Conservation (phyloP, 2,797 vertebrate species). For the Oreochromis mossambicus region DNA sequence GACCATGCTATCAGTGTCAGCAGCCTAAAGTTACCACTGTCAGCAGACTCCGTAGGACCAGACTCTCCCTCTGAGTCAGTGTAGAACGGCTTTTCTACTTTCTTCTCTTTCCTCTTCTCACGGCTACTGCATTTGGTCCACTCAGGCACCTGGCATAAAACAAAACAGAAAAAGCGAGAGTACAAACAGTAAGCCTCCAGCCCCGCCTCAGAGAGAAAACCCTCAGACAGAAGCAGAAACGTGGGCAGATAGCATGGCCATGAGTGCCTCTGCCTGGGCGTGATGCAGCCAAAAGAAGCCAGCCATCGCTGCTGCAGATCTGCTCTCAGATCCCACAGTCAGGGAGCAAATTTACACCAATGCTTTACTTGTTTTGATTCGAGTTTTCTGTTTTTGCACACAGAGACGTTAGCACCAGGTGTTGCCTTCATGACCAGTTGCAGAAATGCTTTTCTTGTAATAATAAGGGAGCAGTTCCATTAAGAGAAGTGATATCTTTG, state of each 20-base stretch:
- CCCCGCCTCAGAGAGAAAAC: not conserved
- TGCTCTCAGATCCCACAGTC: constrained; percentile 36
- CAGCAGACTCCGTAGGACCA: constrained; percentile 93
- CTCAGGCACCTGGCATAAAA: constrained; percentile 86
- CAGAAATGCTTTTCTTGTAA: constrained; percentile 46
- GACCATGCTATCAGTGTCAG: not conserved
- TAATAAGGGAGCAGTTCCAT: constrained; percentile 56
- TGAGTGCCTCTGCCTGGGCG: constrained; percentile 71
- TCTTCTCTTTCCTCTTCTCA: constrained; percentile 98
- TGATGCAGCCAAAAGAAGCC: constrained; percentile 59
- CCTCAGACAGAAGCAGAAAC: constrained; percentile 36
- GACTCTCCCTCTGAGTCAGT: constrained; percentile 96
- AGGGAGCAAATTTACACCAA: constrained; percentile 2
- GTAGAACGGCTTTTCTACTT: constrained; percentile 96
- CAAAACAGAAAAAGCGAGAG: not conserved
- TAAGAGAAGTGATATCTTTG: constrained; percentile 69
- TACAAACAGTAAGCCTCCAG: constrained; percentile 4
- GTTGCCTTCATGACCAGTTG: constrained; percentile 75
- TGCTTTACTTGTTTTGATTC: not conserved
- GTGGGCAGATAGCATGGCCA: constrained; percentile 64
- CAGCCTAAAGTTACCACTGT: constrained; percentile 82
- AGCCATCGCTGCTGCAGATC: constrained; percentile 38
- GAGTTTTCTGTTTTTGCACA: not conserved
- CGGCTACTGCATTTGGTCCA: constrained; percentile 97
- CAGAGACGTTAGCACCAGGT: constrained; percentile 55